Evolutionary conservation across 1,140 invertebrate species (phyloP), one percentile per base, ranked within the genome.

Genomic region (Brachystomella parvula): DNA sequence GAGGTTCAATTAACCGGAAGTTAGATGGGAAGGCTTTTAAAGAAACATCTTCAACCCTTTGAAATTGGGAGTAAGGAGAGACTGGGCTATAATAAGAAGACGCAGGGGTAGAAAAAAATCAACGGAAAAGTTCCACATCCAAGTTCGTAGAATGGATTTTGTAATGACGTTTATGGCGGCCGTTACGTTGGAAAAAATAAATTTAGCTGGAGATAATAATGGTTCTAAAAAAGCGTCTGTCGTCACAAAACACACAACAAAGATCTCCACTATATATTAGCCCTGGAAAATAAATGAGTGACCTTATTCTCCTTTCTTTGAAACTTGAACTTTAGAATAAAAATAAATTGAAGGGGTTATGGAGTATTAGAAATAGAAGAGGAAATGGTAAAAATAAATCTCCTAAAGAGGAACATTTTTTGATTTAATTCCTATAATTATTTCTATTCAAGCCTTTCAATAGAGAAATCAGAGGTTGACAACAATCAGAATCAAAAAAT

Each of bases 1-100:
- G 31, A 24, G 44, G 47, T 53, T 68, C 63, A 68, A 68, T 65
- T 68, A 63, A 64, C 67, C 67, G 67, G 67, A 68, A 68, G 67
- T 68, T 60, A 28, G 61, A 30, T 32, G 21, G 17, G 33, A 12
- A 63, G 29, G 49, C 28, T 62, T 53, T 39, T 21, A 66, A 44
- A 30, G 33, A 65, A 24, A 19, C 24, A 17, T 53, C 49, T 39
- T 39, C 35, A 39, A 39, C 35, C 35, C 35, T 39, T 39, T 39
- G 6, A 6, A 39, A 6, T 39, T 15, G 53, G 44, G 61, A 47
- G 19, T 63, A 47, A 21, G 53, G 29, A 63, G 31, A 39, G 29
- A 49, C n/a, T 44, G 39, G 9, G 29, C 39, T 39, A 33, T 61
- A 24, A 61, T 39, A 29, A 28, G 30, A 24, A 26, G 47, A 35